Base-by-base conservation (phyloP, 64 coral and sea anemone species). In the Montipora sp. region DNA sequence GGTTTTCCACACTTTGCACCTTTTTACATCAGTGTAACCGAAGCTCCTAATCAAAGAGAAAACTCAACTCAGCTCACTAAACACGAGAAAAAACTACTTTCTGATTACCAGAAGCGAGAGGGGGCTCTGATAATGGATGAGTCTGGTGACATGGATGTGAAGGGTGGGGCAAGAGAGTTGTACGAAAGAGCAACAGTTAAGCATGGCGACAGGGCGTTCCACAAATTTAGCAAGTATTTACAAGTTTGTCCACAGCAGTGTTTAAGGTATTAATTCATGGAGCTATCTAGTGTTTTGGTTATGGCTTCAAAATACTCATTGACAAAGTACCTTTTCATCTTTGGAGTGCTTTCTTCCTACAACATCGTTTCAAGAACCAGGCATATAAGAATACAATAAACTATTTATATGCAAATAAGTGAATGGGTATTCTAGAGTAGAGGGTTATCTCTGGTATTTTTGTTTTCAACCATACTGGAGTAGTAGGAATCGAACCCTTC, bases 211-310 rank as follows among this genome's bases (percentile, higher is more conserved):
- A 90, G 89, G 59, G 89, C 79, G 2, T 97, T 97, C 59, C 90
- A 97, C 77, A 97, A 88, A 66, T 94, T 97, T 67, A 71, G 88
- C 3, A 97, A 97, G 47, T 65, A 91, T 63, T 18, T 97, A 55
- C 89, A 91, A 12, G 47, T 75, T 8, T 97, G 72, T 75, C 92
- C 95, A 75, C 83, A 92, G 20, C 95, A 97, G 16, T 97, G 95
- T 51, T 55, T 97, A 47, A 90, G 95, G 95, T 97, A 70, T 1
- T 36, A 12, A 63, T 63, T 3, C 60, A 63, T 4, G 11, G 53
- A 57, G 53, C 53, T 57, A 57, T 57, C 53, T 57, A 8, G 7
- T 57, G 6, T 57, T 8, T 6, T 57, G 53, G 11, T 57, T 8
- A 57, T 57, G 7, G 11, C 53, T 57, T 57, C 7, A 57, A 57